Evolutionary conservation across 2,888 invertebrate genomes (phyloP).

Genomic region (Chrysopilus asiliformis): DNA sequence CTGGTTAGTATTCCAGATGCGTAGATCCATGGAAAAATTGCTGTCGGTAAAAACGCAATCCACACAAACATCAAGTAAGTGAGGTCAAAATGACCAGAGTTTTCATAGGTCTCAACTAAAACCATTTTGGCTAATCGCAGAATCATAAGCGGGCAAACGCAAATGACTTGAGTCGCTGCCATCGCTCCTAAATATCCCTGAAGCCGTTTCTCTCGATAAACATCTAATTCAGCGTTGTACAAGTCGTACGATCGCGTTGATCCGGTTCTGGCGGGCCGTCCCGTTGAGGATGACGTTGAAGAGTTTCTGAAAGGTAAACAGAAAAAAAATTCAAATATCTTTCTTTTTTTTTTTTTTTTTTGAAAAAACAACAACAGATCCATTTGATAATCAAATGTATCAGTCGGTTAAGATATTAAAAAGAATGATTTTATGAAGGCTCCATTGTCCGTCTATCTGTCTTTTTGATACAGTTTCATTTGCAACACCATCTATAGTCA

Average conservation of each 20-base stretch:
- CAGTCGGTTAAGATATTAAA: too few species aligned
- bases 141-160: constrained; percentile 52
- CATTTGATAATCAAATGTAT: too few species aligned
- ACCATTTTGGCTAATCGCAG: constrained; percentile 48
- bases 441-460: too few species aligned
- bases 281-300: constrained; percentile 24
- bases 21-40: constrained; percentile 51
- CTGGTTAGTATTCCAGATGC: constrained; percentile 50
- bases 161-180: constrained; percentile 50
- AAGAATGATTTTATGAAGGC: too few species aligned
- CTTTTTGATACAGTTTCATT: too few species aligned
- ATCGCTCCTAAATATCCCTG: constrained; percentile 54
- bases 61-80: constrained; percentile 54
- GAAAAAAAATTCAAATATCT: too few species aligned
- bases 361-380: too few species aligned
- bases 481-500: too few species aligned
- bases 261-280: constrained; percentile 9
- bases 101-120: constrained; percentile 54
- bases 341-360: too few species aligned
- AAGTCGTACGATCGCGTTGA: constrained; percentile 35
- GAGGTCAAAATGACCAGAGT: constrained; percentile 51
- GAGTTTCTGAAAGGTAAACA: constrained; percentile 31
- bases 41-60: constrained; percentile 54
- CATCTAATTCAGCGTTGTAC: constrained; percentile 43
- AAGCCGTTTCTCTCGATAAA: constrained; percentile 47